These are phyloP conservation scores for Gobius niger DNA, from an alignment of 2,113 vertebrate species.

Conservation along the genomic window DNA sequence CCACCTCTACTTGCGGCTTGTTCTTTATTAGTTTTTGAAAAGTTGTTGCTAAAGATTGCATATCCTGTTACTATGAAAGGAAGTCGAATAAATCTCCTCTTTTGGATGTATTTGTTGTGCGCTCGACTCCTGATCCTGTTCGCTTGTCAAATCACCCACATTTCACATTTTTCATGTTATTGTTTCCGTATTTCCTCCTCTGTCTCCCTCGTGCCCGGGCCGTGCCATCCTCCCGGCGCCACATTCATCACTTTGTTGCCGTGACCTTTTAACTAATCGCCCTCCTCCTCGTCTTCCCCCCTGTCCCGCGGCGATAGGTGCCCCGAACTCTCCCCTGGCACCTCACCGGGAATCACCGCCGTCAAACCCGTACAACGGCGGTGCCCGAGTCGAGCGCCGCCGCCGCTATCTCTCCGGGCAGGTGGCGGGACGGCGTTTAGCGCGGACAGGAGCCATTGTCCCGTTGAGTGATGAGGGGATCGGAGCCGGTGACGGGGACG, in stretches of 20 bases:
- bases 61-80: too few relatives aligned
- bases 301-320: constrained; percentile 54
- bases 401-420: constrained; percentile 71
- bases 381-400: constrained; percentile 48
- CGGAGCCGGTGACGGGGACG: constrained; percentile 62
- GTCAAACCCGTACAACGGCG: constrained; percentile 55
- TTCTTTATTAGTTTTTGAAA: too few relatives aligned
- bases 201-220: neutral
- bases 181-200: neutral
- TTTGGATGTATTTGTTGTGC: too few relatives aligned
- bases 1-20: too few relatives aligned
- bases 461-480: constrained; percentile 70
- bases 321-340: constrained; percentile 7
- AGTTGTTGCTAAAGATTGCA: too few relatives aligned
- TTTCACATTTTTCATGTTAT: neutral
- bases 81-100: too few relatives aligned
- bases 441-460: constrained; percentile 67
- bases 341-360: neutral
- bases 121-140: too few relatives aligned
- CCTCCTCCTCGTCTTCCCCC: neutral
- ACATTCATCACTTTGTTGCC: constrained; percentile 58
- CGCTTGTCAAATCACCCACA: too few relatives aligned
- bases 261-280: constrained; percentile 69
- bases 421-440: constrained; percentile 56
- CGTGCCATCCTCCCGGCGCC: constrained; percentile 3